Base-by-base conservation (phyloP, 2,888 invertebrate species). In the Amphipoea oculea region DNA sequence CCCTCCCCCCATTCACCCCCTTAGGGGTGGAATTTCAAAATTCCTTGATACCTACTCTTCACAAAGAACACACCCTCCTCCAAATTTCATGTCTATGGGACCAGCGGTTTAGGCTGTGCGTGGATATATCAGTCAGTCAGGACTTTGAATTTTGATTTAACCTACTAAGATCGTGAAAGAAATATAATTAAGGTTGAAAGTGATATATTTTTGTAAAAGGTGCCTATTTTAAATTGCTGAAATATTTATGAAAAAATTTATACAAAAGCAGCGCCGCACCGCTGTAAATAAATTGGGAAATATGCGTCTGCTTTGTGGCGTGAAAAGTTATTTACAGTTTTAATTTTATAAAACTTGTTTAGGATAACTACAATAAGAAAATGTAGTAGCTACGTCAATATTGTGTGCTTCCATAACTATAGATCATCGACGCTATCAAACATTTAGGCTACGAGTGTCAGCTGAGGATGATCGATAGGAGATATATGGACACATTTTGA, bases 121-220 rank as follows among this genome's bases (percentile, higher is more conserved):
- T 29, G 0, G 1, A 29, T 29, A 29, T 29, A 29, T 0, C 29
- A 29, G 29, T 0, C 29, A 29, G 29, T 29, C 1, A 29, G 29
- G 29, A 29, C 29, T 29, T 29, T 29, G 29, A 29, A 29, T 29
- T 29, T 29, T 1, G 29, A 29, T 36, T 36, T 84, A 86, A 84
- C 76, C 76, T 76, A 84, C 78, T 85, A 77, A 78, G 57, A 84
- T 76, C 74, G 66, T 75, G 48, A 78, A 82, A 80, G 68, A 74
- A 81, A 79, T 82, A 83, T 66, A 83, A 81, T 81, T 85, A 73
- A 72, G 29, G 14, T 69, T 67, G 57, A 69, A 81, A 86, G 77
- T 74, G 4, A 80, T 67, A 57, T 80, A 36, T 23, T 83, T 81
- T 82, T 76, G 42, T 77, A 40, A 40, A 69, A 74, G 23, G 63